A percentile compares a stretch with the other conserved stretches of the same genome.
These are phyloP conservation scores for rat (Rattus norvegicus) DNA, from an alignment of 2,113 vertebrate genomes.

Conservation along the genomic window GRCr8 NC_086028.1:92238001-92238500, in stretches of 20 bases:
- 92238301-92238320: not conserved
- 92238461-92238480: no score
- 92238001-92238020: not conserved
- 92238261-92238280: conserved; percentile 3
- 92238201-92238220: not conserved
- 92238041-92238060: conserved; percentile 17
- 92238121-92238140: not conserved
- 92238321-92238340: not conserved
- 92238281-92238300: conserved; percentile 45
- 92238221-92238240: not conserved
- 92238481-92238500: no score
- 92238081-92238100: conserved; percentile 17
- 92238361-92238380: not conserved
- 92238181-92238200: conserved; percentile 22
- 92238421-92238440: no score
- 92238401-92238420: no score
- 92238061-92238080: conserved; percentile 43
- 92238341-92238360: not conserved
- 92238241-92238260: not conserved
- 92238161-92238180: conserved; percentile 37
- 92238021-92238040: not conserved
- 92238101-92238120: conserved; percentile 42
- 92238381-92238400: not conserved
- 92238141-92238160: conserved; percentile 36
- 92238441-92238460: no score